phyloP scores from a whole-genome alignment of 53 echinoderm and acorn worm species.

The Paracentrotus lividus region DNA sequence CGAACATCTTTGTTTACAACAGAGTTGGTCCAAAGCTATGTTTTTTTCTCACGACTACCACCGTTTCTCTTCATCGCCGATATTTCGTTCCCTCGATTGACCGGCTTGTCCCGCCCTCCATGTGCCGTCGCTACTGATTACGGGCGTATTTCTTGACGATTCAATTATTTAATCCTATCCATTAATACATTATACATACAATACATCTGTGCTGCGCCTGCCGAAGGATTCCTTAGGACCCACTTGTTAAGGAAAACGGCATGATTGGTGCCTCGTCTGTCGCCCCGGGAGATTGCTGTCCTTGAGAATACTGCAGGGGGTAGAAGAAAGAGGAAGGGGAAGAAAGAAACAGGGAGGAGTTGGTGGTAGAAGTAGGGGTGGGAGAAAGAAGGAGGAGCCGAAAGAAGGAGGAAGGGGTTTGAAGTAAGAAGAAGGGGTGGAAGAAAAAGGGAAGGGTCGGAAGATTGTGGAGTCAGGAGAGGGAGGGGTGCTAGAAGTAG shows the following conservation, averaged over 20 bases:
- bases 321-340: not conserved
- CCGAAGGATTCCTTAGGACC: conserved; percentile 6
- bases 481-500: too few relatives aligned
- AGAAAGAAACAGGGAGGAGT: too few relatives aligned
- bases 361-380: too few relatives aligned
- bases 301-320: conserved; percentile 44
- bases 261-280: conserved; percentile 56
- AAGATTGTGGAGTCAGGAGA: too few relatives aligned
- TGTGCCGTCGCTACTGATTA: conserved; percentile 11
- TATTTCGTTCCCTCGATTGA: conserved; percentile 6
- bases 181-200: conserved; percentile 24
- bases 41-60: not conserved
- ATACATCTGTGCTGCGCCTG: not conserved
- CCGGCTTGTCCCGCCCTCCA: not conserved
- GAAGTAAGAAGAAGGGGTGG: too few relatives aligned
- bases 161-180: conserved; percentile 9
- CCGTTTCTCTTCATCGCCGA: not conserved
- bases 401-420: too few relatives aligned
- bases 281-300: conserved; percentile 29
- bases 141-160: conserved; percentile 13
- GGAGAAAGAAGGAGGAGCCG: too few relatives aligned
- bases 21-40: not conserved
- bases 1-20: not conserved
- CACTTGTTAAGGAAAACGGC: conserved; percentile 5
- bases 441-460: too few relatives aligned